A percentile compares a stretch with the other conserved stretches of the same genome.
These are phyloP conservation scores for Hypena proboscidalis DNA, from an alignment of 2,888 invertebrate species.

Conservation along the genomic window DNA sequence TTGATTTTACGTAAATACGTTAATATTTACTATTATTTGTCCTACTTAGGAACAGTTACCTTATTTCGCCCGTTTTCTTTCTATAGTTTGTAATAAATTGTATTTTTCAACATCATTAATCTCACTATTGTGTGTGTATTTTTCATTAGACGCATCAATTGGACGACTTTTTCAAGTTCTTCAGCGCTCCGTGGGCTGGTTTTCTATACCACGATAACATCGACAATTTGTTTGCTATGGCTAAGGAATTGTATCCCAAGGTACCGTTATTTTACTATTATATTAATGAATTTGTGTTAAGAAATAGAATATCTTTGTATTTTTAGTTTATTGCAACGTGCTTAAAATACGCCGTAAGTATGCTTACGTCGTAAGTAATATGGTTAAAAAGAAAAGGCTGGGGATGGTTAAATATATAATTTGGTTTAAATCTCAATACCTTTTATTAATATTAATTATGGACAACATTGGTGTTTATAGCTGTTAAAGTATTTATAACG, in stretches of 20 bases:
- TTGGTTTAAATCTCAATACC: too few relatives aligned
- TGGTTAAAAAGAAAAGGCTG: too few relatives aligned
- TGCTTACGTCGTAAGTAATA: too few relatives aligned
- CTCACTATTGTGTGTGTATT: constrained; percentile 19
- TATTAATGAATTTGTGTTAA: neutral
- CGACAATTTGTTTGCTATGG: constrained; percentile 73
- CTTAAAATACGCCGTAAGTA: neutral
- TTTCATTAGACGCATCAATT: constrained; percentile 79
- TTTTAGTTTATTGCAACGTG: neutral
- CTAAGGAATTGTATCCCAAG: constrained; percentile 73
- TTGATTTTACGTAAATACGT: neutral
- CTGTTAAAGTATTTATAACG: constrained; percentile 1
- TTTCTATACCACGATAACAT: constrained; percentile 87
- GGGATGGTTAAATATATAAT: too few relatives aligned
- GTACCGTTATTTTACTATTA: constrained; percentile 41
- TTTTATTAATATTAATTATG: too few relatives aligned
- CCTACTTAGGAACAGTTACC: neutral
- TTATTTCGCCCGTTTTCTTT: neutral
- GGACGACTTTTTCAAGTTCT: constrained; percentile 87
- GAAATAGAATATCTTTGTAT: neutral
- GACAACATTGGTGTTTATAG: too few relatives aligned
- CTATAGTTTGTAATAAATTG: constrained; percentile 2
- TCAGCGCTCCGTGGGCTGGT: constrained; percentile 87
- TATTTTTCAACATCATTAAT: constrained; percentile 9
- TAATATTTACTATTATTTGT: constrained; percentile 1